A percentile compares a stretch with the other conserved stretches of the same genome.
Evolutionary conservation across 2,888 invertebrate genomes (phyloP).

Genomic region (Monochamus alternatus): DNA sequence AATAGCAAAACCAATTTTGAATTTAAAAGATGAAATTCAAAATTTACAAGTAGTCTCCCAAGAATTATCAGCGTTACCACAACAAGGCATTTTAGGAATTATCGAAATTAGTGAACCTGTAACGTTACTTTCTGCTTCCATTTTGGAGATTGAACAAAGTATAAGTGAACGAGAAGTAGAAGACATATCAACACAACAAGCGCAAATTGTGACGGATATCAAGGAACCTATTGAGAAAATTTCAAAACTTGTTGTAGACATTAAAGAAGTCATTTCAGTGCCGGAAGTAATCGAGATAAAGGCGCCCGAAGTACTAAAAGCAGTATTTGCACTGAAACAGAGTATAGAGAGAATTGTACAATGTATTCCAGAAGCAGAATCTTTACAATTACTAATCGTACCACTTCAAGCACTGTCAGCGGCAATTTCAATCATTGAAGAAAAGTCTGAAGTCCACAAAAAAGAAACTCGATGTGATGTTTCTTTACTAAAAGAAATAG

Average conservation of each 20-base stretch:
- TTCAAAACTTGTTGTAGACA: conserved; percentile 33
- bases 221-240: conserved; percentile 47
- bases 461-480: background rate
- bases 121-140: conserved; percentile 11
- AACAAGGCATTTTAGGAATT: conserved; percentile 55
- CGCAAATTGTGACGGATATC: conserved; percentile 24
- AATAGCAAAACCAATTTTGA: conserved; percentile 28
- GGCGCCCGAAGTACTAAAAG: conserved; percentile 48
- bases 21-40: conserved; percentile 44
- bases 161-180: conserved; percentile 1
- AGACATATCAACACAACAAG: conserved; percentile 40
- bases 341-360: conserved; percentile 30
- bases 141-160: background rate
- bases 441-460: background rate
- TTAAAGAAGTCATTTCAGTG: conserved; percentile 22
- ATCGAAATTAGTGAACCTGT: conserved; percentile 46
- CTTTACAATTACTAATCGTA: conserved; percentile 22
- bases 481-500: background rate
- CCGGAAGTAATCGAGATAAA: conserved; percentile 46
- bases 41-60: conserved; percentile 38
- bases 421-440: conserved; percentile 37
- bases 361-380: conserved; percentile 11
- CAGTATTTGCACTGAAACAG: conserved; percentile 34
- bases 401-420: conserved; percentile 36
- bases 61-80: conserved; percentile 42